Conservation (phyloP, 23 tunicate genomes). For the Ascidia mentula region DNA sequence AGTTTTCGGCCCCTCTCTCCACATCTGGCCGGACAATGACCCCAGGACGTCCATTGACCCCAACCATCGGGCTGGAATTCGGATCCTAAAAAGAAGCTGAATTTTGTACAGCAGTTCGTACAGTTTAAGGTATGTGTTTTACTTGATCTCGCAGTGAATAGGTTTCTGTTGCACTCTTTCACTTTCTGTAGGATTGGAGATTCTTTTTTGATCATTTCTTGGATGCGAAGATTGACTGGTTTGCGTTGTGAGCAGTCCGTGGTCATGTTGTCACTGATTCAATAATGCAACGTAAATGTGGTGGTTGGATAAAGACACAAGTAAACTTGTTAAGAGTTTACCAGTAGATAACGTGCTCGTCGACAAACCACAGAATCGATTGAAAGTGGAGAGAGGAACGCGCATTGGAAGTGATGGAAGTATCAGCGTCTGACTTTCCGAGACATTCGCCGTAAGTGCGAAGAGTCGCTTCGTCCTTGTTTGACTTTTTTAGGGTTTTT, state of each 20-base stretch:
- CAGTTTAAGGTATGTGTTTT: neutral
- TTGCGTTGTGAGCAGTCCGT: neutral
- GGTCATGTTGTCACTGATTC: neutral
- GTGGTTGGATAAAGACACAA: too few relatives aligned
- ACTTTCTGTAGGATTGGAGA: neutral
- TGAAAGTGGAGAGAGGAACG: neutral
- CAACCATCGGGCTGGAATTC: too few relatives aligned
- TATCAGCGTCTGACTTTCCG: neutral
- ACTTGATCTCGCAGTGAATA: neutral
- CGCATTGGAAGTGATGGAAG: neutral
- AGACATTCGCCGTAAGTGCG: neutral
- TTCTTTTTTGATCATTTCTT: neutral
- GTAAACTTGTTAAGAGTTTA: neutral
- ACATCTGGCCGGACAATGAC: slow-evolving; percentile 4
- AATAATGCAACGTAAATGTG: too few relatives aligned
- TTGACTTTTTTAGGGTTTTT: neutral
- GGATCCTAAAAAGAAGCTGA: neutral
- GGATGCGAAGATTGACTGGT: neutral
- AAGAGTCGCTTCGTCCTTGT: neutral
- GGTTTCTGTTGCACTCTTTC: neutral
- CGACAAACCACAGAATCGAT: neutral
- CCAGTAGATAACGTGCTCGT: neutral
- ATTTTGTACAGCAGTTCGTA: neutral
- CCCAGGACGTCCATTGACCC: neutral
- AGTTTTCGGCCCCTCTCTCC: neutral